A percentile compares a stretch with the other conserved stretches of the same genome.
Conservation (phyloP, 2,113 vertebrate species). For the Hemiscyllium ocellatum region DNA sequence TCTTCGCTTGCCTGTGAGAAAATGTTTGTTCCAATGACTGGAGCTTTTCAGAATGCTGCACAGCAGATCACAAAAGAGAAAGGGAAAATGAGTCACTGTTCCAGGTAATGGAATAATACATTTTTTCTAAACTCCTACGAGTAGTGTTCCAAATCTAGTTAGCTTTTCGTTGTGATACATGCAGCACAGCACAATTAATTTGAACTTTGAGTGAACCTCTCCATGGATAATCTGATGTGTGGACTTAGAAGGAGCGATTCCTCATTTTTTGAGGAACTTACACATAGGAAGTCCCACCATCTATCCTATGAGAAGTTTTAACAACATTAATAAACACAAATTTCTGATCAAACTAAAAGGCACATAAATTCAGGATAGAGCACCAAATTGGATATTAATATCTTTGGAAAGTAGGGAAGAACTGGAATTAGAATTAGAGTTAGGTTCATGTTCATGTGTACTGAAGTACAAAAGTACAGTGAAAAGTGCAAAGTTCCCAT, state of each 20-base stretch:
- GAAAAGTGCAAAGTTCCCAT: no score
- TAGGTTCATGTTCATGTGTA: no score
- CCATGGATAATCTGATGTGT: not conserved
- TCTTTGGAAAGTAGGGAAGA: not conserved
- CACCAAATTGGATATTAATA: not conserved
- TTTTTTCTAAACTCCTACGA: not conserved
- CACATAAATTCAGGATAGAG: not conserved
- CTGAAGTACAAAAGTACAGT: no score
- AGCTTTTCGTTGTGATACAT: not conserved
- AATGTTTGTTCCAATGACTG: not conserved
- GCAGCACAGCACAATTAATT: not conserved
- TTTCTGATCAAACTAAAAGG: not conserved
- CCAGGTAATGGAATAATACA: not conserved
- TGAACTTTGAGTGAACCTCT: not conserved
- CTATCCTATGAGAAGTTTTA: not conserved
- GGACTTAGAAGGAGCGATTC: not conserved
- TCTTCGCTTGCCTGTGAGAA: not conserved
- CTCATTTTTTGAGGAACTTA: not conserved
- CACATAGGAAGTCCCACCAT: no score
- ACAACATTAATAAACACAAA: not conserved
- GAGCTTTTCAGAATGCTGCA: not conserved
- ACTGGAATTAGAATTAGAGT: no score
- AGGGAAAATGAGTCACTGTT: constrained; percentile 3
- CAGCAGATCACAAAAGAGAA: not conserved
- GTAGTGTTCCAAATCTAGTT: not conserved